Conservation (phyloP, 2,113 vertebrate species). For the Oncorhynchus mykiss region DNA sequence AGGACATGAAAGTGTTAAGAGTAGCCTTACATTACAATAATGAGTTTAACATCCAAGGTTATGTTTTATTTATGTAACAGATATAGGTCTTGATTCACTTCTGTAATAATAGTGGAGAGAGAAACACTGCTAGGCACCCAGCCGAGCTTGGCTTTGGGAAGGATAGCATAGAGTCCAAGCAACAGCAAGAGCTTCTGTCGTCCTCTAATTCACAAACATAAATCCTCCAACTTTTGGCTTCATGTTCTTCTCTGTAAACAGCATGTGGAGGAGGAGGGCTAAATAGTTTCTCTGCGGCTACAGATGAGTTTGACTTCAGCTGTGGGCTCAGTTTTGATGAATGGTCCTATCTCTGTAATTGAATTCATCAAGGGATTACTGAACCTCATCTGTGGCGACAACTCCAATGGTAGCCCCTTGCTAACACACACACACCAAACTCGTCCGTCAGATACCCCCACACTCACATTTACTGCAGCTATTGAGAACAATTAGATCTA, state of each 20-base stretch:
- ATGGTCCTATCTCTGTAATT: conserved; percentile 50
- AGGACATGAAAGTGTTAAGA: no score
- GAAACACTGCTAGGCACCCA: no score
- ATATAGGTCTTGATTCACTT: no score
- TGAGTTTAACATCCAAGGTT: no score
- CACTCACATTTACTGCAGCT: background rate
- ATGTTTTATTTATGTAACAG: no score
- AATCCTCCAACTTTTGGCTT: conserved; percentile 38
- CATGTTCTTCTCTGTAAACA: conserved; percentile 21
- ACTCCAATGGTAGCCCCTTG: conserved; percentile 33
- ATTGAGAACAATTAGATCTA: background rate
- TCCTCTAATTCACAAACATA: conserved; percentile 39
- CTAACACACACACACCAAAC: conserved; percentile 11
- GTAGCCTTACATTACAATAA: no score
- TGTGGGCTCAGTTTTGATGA: conserved; percentile 34
- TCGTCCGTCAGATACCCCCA: background rate
- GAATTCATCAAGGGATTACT: conserved; percentile 61
- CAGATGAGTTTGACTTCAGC: conserved; percentile 35
- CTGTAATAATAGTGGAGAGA: no score
- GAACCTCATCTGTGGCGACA: conserved; percentile 50
- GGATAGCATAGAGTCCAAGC: no score
- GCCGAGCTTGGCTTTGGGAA: no score
- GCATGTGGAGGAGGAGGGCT: conserved; percentile 26
- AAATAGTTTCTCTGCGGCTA: conserved; percentile 37
- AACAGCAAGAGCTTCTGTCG: background rate